Evolutionary conservation across 2,888 invertebrate species (phyloP), one percentile per base, ranked within the genome.

Genomic region (Scaptomyza cyrtandrae): DNA sequence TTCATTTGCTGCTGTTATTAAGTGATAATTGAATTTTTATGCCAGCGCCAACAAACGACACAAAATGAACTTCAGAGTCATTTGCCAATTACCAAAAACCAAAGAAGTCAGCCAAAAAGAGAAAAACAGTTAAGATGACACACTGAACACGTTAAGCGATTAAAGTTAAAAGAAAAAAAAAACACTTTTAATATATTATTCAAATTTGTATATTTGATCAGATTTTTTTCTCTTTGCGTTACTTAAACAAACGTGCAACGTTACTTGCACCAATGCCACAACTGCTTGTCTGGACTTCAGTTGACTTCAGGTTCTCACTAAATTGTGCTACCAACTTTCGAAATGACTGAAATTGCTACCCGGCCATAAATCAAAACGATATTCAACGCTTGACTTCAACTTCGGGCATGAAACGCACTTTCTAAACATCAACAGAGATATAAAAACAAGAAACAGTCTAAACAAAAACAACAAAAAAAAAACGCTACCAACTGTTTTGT

Each of bases 1-100:
- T 82, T 66, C 78, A 81, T 86, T 83, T 77, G 66, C 75, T 65
- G 50, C 59, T 73, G 74, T 84, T 87, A 87, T 86, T 82, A 85
- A 85, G 86, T 87, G 86, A 86, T 86, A 86, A 86, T 86, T 86
- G 88, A 88, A 86, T 86, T 86, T 86, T 82, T 84, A 79, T 84
- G 87, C 78, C 84, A 46, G 64, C 73, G 70, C 75, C 62, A 74
- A 75, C 57, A 58, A 60, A 55, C 59, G 52, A 49, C 46, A 54
- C 48, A 33, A 71, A 78, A 65, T 78, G 57, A 56, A 75, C 59
- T 65, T 75, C 71, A 62, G 55, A 54, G 44, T 65, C 62, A 58
- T 66, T 56, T 57, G 13, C 48, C 66, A 60, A 61, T 78, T 62
- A 75, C 60, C 60, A 52, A 39, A 39, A 7, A 0, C 0, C 37